Conservation (phyloP, 2,888 invertebrate genomes). For the Bugulina stolonifera region DNA sequence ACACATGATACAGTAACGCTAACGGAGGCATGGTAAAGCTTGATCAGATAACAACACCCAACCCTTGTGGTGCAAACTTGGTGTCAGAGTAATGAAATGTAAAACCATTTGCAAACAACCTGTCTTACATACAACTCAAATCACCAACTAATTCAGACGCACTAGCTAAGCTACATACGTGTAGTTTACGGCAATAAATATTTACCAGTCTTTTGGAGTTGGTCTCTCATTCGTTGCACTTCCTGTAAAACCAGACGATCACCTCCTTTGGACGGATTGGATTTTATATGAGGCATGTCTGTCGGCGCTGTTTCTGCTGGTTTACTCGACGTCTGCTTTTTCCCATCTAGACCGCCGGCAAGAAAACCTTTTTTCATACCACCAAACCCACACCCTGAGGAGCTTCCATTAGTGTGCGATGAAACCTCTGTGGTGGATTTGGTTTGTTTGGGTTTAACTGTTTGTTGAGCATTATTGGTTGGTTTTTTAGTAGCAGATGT, state of each 20-base stretch:
- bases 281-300: constrained; percentile 22
- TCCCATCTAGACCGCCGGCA: constrained; percentile 35
- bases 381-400: constrained; percentile 34
- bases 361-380: constrained; percentile 49
- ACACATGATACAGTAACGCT: no score
- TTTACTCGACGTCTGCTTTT: constrained; percentile 22
- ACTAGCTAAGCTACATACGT: no score
- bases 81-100: no score
- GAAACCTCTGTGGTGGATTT: background rate
- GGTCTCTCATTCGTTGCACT: constrained; percentile 19
- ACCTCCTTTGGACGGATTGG: constrained; percentile 20
- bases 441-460: background rate
- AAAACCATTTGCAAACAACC: no score
- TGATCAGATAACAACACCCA: no score
- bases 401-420: background rate
- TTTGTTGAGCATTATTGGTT: constrained; percentile 25
- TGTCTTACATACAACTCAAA: no score
- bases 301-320: background rate
- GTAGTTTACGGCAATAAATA: no score
- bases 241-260: constrained; percentile 17
- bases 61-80: no score
- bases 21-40: no score
- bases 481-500: constrained; percentile 25
- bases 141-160: no score
- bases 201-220: constrained; percentile 9